Conservation (phyloP, 37 sponge, comb jelly and placozoan species). For the Mnemiopsis leidyi region DNA sequence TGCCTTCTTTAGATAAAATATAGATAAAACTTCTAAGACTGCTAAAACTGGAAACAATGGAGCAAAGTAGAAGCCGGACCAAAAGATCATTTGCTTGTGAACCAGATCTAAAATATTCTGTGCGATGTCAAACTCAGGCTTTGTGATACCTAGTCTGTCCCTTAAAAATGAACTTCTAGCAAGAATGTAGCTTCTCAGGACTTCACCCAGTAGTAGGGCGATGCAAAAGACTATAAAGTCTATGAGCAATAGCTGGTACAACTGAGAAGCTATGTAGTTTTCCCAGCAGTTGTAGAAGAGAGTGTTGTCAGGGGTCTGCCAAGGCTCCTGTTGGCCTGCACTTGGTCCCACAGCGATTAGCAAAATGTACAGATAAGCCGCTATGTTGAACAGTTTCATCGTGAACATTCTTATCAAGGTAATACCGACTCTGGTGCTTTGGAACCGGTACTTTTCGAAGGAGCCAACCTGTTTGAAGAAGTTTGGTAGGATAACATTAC, state of each 20-base stretch:
- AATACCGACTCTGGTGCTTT: constrained; percentile 37
- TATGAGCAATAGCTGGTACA: constrained; percentile 41
- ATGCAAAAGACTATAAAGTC: constrained; percentile 17
- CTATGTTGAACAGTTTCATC: constrained; percentile 35
- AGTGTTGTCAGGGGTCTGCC: constrained; percentile 1
- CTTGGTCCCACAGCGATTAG: neutral
- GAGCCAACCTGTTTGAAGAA: constrained; percentile 3
- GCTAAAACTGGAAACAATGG: constrained; percentile 23
- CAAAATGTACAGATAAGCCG: constrained; percentile 42
- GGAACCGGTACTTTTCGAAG: constrained; percentile 8
- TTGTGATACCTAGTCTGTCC: neutral
- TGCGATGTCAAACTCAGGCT: constrained; percentile 24
- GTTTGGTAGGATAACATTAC: constrained; percentile 17
- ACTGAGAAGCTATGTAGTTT: constrained; percentile 22
- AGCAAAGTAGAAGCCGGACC: constrained; percentile 32
- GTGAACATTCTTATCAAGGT: constrained; percentile 46
- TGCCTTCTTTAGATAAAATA: constrained; percentile 39
- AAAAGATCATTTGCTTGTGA: constrained; percentile 57
- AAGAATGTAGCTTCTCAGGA: neutral
- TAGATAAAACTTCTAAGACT: neutral
- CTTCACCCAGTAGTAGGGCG: neutral
- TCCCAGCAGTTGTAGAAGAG: constrained; percentile 62
- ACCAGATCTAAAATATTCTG: constrained; percentile 8
- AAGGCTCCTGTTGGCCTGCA: neutral
- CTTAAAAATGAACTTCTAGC: constrained; percentile 2